These are phyloP conservation scores for Sitodiplosis mosellana DNA, from an alignment of 1,140 invertebrate species.

Conservation along the genomic window DNA sequence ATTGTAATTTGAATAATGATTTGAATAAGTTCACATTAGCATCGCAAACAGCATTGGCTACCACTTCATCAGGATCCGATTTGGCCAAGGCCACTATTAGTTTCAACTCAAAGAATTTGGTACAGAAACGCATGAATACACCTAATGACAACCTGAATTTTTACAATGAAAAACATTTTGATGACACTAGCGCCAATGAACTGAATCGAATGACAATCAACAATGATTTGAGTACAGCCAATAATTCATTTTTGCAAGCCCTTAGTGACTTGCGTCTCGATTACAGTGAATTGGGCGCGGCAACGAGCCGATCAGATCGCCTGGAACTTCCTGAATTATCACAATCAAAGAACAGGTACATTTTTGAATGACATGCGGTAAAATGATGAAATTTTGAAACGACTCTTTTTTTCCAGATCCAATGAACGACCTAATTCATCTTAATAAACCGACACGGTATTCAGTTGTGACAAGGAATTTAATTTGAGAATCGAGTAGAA, in stretches of 20 bases:
- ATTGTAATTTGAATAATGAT: too few species aligned
- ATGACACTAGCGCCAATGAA: background rate
- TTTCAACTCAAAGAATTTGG: background rate
- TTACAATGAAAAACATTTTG: background rate
- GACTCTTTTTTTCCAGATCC: background rate
- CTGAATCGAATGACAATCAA: background rate
- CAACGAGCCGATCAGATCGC: background rate
- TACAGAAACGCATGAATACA: background rate
- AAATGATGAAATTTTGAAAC: background rate
- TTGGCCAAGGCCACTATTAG: background rate
- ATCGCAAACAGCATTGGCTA: too few species aligned
- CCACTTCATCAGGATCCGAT: background rate
- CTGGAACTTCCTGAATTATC: background rate
- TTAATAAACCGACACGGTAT: background rate
- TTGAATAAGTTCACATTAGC: background rate
- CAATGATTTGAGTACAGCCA: background rate
- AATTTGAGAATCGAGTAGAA: too few species aligned
- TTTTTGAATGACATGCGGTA: background rate
- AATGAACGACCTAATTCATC: conserved; percentile 4
- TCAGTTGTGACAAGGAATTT: too few species aligned
- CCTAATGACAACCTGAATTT: background rate
- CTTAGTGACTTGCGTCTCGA: background rate
- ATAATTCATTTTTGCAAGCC: background rate
- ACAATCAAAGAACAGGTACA: background rate
- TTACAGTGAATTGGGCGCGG: background rate